Percentiles rank a stretch among this genome's conserved stretches.
Evolutionary conservation across 2,113 vertebrate genomes (phyloP).

Genomic region (Benitochromis conjunctus): DNA sequence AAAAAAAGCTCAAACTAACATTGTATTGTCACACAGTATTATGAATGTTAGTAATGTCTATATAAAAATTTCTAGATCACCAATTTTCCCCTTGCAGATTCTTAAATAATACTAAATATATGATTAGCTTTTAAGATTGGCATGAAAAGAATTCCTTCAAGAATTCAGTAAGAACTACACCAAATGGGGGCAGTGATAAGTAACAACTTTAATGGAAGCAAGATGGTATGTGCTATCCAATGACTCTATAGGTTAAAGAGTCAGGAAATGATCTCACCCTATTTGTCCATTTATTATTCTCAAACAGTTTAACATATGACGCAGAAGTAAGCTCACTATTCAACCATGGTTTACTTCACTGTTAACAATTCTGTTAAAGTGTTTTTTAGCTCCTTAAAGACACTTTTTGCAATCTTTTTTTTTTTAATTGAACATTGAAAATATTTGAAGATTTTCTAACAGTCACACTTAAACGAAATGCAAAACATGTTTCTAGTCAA

Average conservation of each 20-base stretch:
- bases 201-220: conserved; percentile 23
- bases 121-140: not conserved
- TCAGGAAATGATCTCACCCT: conserved; percentile 18
- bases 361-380: not conserved
- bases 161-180: not conserved
- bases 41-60: not conserved
- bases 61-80: not conserved
- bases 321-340: not conserved
- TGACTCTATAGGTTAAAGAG: not conserved
- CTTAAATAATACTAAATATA: not conserved
- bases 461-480: not conserved
- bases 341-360: not conserved
- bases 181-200: not conserved
- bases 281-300: not conserved
- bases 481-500: not conserved
- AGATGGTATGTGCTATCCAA: conserved; percentile 15
- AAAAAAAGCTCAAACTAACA: not conserved
- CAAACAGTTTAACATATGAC: not conserved
- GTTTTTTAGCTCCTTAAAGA: not conserved
- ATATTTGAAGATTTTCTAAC: not conserved
- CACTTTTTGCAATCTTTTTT: not conserved
- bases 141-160: not conserved
- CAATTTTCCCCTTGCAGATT: not conserved
- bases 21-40: not conserved
- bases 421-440: not conserved